A percentile compares a stretch with the other conserved stretches of the same genome.
These are phyloP conservation scores for Cebidichthys violaceus DNA, from an alignment of 2,113 vertebrate genomes.

Conservation along the genomic window DNA sequence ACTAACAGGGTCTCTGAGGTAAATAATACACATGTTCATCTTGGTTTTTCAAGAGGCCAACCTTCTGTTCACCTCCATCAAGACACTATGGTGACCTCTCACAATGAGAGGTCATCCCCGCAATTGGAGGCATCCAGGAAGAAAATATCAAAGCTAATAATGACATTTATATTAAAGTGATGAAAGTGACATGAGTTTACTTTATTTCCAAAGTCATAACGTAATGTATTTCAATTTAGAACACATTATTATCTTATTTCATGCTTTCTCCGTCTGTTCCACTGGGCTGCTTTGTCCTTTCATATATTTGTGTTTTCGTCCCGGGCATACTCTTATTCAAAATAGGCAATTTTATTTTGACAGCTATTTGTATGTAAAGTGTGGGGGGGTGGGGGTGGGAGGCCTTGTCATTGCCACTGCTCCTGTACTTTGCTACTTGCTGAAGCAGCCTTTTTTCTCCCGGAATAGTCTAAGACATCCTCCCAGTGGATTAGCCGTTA, in stretches of 20 bases:
- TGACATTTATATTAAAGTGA: conserved; percentile 53
- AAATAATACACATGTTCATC: not conserved
- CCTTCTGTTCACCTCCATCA: conserved; percentile 30
- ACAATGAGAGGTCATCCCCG: conserved; percentile 18
- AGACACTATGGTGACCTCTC: conserved; percentile 2
- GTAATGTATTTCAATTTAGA: conserved; percentile 64
- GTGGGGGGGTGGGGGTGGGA: not conserved
- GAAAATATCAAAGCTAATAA: conserved; percentile 49
- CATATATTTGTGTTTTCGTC: conserved; percentile 71
- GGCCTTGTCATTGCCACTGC: conserved; percentile 70
- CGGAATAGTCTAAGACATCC: conserved; percentile 69
- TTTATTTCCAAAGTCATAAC: conserved; percentile 72
- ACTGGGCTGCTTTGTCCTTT: conserved; percentile 68
- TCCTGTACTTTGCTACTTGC: conserved; percentile 75
- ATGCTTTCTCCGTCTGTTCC: conserved; percentile 73
- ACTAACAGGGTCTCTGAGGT: not conserved
- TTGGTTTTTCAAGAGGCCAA: conserved; percentile 19
- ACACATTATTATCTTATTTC: conserved; percentile 79
- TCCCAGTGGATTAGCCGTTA: conserved; percentile 71
- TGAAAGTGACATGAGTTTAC: conserved; percentile 69
- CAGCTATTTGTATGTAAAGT: conserved; percentile 87
- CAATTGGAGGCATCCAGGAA: not conserved
- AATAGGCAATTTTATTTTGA: conserved; percentile 85
- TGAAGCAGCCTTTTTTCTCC: conserved; percentile 76
- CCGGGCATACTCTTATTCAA: conserved; percentile 77